Conservation (phyloP, 2,797 vertebrate genomes). For the Alca torda region DNA sequence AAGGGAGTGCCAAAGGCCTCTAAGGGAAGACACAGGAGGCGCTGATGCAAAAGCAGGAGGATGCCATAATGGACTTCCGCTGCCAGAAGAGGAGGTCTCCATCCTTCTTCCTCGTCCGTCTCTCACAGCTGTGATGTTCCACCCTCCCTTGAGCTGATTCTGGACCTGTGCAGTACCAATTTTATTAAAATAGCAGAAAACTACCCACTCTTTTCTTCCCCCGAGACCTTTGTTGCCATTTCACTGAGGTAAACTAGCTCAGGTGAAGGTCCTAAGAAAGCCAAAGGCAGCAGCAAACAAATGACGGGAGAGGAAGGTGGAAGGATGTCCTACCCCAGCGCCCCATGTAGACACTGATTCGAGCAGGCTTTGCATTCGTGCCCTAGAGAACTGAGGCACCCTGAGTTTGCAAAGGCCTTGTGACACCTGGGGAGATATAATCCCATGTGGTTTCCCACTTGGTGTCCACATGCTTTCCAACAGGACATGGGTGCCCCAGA, state of each 20-base stretch:
- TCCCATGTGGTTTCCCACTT: not conserved
- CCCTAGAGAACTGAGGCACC: rapidly evolving
- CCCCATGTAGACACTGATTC: too few species aligned
- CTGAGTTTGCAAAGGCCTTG: not conserved
- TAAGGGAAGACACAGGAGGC: not conserved
- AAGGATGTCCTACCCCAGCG: not conserved
- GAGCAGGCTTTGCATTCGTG: not conserved
- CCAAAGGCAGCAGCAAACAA: not conserved
- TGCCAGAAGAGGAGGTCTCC: not conserved
- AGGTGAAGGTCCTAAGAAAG: not conserved
- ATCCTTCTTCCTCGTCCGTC: not conserved
- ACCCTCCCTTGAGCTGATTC: not conserved
- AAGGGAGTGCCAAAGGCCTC: not conserved
- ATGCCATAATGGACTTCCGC: not conserved
- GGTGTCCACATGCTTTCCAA: rapidly evolving
- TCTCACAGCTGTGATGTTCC: not conserved
- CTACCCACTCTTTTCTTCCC: not conserved
- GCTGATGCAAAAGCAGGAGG: not conserved
- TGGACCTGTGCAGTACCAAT: not conserved
- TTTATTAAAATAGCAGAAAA: not conserved
- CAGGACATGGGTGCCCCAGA: rapidly evolving
- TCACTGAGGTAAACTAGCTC: not conserved
- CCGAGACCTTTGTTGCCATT: not conserved
- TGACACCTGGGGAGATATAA: not conserved
- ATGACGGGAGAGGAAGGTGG: not conserved